These are phyloP conservation scores for Conus ventricosus DNA, from an alignment of 1,140 invertebrate genomes.

Conservation along the genomic window DNA sequence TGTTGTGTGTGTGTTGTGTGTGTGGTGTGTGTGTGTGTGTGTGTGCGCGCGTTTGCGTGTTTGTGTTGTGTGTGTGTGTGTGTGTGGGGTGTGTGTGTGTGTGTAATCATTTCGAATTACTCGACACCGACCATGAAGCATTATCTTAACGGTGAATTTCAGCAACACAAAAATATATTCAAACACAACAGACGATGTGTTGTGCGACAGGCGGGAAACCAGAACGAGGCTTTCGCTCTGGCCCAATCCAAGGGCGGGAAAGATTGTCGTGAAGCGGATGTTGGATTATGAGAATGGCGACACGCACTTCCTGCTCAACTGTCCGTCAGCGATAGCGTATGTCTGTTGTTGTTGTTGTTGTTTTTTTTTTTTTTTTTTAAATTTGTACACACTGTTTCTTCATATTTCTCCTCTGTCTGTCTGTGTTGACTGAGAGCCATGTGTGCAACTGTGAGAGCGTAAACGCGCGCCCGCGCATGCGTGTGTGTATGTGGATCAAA, in stretches of 20 bases:
- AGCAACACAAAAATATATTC: too few relatives aligned
- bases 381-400: background rate
- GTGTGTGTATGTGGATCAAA: too few relatives aligned
- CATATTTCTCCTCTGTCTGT: background rate
- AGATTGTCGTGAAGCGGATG: background rate
- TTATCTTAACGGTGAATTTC: too few relatives aligned
- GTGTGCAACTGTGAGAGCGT: too few relatives aligned
- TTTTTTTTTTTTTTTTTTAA: background rate
- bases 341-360: background rate
- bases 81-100: background rate
- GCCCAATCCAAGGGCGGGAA: background rate
- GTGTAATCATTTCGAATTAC: background rate
- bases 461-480: too few relatives aligned
- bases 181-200: too few relatives aligned
- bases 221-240: background rate
- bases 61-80: background rate
- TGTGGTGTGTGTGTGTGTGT: background rate
- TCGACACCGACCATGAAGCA: too few relatives aligned
- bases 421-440: too few relatives aligned
- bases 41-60: background rate
- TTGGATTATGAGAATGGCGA: conserved; percentile 15
- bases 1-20: background rate
- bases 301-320: background rate
- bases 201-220: background rate
- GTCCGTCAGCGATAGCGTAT: background rate